Conservation (phyloP, 37 sponge, comb jelly and placozoan genomes). For the Ephydatia muelleri region DNA sequence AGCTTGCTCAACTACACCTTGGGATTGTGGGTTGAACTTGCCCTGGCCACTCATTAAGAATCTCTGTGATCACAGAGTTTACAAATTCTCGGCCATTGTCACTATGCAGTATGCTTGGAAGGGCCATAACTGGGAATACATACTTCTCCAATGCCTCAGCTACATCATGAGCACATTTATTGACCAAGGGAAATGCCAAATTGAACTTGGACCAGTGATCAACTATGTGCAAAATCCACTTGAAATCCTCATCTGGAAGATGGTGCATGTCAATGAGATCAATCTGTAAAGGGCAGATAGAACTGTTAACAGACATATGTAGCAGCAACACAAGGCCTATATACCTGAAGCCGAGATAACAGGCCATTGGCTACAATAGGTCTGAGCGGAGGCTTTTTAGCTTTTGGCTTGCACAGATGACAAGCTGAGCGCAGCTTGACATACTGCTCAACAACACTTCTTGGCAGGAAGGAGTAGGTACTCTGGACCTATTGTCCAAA, state of each 20-base stretch:
- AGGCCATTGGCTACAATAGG: slow-evolving; percentile 15
- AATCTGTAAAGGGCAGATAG: too few species aligned
- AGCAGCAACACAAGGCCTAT: too few species aligned
- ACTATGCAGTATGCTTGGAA: slow-evolving; percentile 25
- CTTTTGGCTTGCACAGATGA: too few species aligned
- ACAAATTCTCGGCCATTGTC: slow-evolving; percentile 36
- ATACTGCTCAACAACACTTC: too few species aligned
- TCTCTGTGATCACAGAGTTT: slow-evolving; percentile 18
- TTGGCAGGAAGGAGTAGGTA: too few species aligned
- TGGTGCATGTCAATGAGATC: too few species aligned
- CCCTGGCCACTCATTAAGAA: slow-evolving; percentile 14
- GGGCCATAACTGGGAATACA: slow-evolving; percentile 22
- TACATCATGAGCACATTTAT: slow-evolving; percentile 14
- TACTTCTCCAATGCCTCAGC: not conserved
- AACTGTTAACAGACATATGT: too few species aligned
- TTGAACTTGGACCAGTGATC: too few species aligned
- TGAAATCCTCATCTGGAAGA: too few species aligned
- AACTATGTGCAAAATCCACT: too few species aligned
- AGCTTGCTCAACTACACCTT: slow-evolving; percentile 34
- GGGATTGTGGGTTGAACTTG: slow-evolving; percentile 25
- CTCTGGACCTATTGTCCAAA: too few species aligned
- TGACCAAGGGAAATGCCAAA: not conserved
- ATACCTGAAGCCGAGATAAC: slow-evolving; percentile 1
- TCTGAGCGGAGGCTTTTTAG: not conserved
- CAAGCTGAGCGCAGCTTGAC: too few species aligned